These are phyloP conservation scores for Coranthus polyacanthus DNA, from an alignment of 2,797 vertebrate genomes.

Conservation along the genomic window DNA sequence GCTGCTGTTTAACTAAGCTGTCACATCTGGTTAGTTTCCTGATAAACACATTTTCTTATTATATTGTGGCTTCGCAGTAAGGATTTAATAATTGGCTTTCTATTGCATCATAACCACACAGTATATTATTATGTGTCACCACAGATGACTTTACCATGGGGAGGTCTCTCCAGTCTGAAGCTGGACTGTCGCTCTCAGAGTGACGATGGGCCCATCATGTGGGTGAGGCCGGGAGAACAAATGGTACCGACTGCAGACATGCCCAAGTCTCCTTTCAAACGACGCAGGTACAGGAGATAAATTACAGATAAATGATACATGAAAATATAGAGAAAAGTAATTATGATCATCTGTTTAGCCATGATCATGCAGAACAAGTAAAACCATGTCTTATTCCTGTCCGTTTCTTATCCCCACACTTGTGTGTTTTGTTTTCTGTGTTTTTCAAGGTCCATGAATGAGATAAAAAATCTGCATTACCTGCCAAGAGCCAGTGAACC, in stretches of 20 bases:
- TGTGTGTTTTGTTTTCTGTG: not conserved
- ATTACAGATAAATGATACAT: not conserved
- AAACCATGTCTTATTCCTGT: not conserved
- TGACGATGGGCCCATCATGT: slow-evolving; percentile 98
- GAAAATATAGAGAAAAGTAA: not conserved
- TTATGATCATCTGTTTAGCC: not conserved
- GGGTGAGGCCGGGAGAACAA: slow-evolving; percentile 97
- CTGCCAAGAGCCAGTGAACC: slow-evolving; percentile 96
- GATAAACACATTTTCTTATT: no score
- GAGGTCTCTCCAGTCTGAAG: slow-evolving; percentile 93
- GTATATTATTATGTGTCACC: slow-evolving; percentile 28
- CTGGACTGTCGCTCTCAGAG: slow-evolving; percentile 97
- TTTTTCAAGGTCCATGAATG: slow-evolving; percentile 92
- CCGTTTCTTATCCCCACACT: not conserved
- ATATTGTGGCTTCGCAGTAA: no score
- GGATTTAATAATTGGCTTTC: no score
- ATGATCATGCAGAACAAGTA: not conserved
- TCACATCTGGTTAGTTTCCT: no score
- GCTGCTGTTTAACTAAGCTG: no score
- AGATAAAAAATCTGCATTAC: slow-evolving; percentile 98
- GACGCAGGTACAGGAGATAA: slow-evolving; percentile 88
- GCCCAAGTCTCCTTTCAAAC: slow-evolving; percentile 99
- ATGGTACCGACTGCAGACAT: slow-evolving; percentile 99
- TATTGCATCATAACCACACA: not conserved
- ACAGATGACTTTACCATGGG: slow-evolving; percentile 98